Evolutionary conservation across 1,140 invertebrate species (phyloP), one percentile per base, ranked within the genome.

Genomic region (Euwallacea fornicatus): DNA sequence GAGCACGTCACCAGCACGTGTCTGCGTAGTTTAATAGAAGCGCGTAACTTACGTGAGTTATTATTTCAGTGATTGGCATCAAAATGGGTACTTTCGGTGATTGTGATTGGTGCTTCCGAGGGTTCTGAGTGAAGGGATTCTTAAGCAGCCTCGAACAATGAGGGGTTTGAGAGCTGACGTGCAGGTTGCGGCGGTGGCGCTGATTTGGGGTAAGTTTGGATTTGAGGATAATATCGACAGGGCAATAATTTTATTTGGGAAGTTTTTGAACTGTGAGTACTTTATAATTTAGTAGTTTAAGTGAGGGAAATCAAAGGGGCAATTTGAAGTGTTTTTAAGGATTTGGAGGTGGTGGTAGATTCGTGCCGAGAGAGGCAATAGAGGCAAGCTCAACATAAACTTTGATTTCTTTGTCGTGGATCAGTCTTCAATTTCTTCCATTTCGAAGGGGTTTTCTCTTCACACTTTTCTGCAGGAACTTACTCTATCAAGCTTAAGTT

Each of bases 191-290:
- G 7, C 43, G 10, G 61, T 63, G 42, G 7, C 46, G 44, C 7
- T 63, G 16, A 7, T 63, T 63, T 63, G 61, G 61, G 61, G 61
- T 63, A 63, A 63, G 61, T 46, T 60, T 60, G 11, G 7, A 10
- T 7, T 60, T 60, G 6, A 4, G 4, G 21, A 33, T 33, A 33
- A 2, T 33, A 33, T 33, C 21, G 21, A 33, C 21, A 33, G 21
- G 21, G 21, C 9, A 50, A 10, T 50, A 50, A 2, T 50, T 50
- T 50, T 13, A 13, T 50, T 50, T 13, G 2, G 9, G 13, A 50
- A 33, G 21, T 33, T 33, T 33, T 50, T 50, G 0, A 50, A 50
- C 2, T 50, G 46, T 50, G 46, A 13, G 13, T 50, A 13, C 9
- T 33, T 33, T 33, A 33, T 33, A 2, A 50, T 2, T 50, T 50